Conservation (phyloP, 2,888 invertebrate species). For the Leucoptera coffeella region DNA sequence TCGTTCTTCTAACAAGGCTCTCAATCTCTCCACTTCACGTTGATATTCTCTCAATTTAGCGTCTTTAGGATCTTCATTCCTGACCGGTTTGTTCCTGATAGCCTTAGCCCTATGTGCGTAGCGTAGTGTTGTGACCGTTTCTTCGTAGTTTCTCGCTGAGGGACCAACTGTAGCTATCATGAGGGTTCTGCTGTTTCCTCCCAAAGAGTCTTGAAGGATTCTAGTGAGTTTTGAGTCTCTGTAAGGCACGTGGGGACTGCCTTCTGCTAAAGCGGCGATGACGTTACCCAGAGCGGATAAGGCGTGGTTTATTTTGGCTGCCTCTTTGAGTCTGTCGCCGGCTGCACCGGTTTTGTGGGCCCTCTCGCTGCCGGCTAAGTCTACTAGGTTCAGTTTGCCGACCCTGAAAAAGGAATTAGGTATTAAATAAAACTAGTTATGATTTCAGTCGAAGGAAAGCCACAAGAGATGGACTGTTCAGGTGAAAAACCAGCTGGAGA, state of each 20-base stretch:
- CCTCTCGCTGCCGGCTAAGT: constrained; percentile 96
- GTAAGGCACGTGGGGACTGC: constrained; percentile 93
- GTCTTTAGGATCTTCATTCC: constrained; percentile 99
- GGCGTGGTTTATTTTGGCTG: constrained; percentile 95
- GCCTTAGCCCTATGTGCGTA: constrained; percentile 94
- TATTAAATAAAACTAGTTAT: constrained; percentile 5
- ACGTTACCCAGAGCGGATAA: constrained; percentile 97
- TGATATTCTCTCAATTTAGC: constrained; percentile 93
- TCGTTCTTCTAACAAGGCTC: constrained; percentile 36
- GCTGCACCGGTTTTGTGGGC: constrained; percentile 96
- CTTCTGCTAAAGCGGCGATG: constrained; percentile 93
- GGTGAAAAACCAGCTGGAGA: no score
- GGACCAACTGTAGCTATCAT: constrained; percentile 99
- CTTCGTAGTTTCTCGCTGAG: constrained; percentile 96
- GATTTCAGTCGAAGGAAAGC: constrained; percentile 2
- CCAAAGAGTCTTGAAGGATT: constrained; percentile 93
- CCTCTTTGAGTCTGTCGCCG: constrained; percentile 89
- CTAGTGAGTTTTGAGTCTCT: constrained; percentile 95
- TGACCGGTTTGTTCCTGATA: constrained; percentile 96
- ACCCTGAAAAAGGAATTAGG: constrained; percentile 60
- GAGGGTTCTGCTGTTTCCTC: constrained; percentile 97
- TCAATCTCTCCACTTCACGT: constrained; percentile 80
- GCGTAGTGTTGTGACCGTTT: constrained; percentile 90
- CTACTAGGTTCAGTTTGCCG: constrained; percentile 94
- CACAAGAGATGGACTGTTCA: no score